These are phyloP conservation scores for Enteromius treurensis DNA, from an alignment of 2,797 vertebrate genomes.

Conservation along the genomic window DNA sequence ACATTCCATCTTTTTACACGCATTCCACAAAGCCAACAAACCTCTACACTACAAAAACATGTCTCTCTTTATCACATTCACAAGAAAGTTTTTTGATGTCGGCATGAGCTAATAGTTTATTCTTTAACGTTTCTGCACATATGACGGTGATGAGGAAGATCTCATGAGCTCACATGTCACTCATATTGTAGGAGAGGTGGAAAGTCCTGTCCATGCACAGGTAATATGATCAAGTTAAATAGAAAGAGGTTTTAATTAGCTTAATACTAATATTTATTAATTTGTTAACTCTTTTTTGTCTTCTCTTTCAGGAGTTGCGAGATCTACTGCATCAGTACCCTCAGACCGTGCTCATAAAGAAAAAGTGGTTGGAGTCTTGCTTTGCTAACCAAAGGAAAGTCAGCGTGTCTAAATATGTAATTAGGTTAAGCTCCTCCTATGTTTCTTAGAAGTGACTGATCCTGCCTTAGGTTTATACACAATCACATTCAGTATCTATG, in stretches of 20 bases:
- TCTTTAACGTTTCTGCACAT: constrained; percentile 76
- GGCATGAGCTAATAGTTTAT: not conserved
- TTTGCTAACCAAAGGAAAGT: constrained; percentile 76
- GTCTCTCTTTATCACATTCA: not conserved
- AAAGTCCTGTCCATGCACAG: constrained; percentile 71
- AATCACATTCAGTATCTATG: not conserved
- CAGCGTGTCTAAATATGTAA: constrained; percentile 62
- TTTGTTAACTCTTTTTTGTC: not conserved
- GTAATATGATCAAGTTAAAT: constrained; percentile 56
- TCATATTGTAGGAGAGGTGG: constrained; percentile 79
- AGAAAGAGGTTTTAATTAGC: not conserved
- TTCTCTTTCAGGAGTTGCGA: constrained; percentile 72
- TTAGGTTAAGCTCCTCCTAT: constrained; percentile 53
- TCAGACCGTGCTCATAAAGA: constrained; percentile 70
- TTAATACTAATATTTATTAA: not conserved
- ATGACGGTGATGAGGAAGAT: constrained; percentile 81
- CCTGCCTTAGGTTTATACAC: not conserved
- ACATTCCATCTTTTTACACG: not conserved
- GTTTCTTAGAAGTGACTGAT: not conserved
- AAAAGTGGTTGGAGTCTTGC: constrained; percentile 79
- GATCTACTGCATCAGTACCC: constrained; percentile 65
- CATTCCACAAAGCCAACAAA: not conserved
- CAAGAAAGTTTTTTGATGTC: not conserved
- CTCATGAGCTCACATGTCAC: constrained; percentile 78
- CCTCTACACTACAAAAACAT: not conserved